phyloP scores from a whole-genome alignment of 2,113 vertebrate species.

The Callipepla squamata region DNA sequence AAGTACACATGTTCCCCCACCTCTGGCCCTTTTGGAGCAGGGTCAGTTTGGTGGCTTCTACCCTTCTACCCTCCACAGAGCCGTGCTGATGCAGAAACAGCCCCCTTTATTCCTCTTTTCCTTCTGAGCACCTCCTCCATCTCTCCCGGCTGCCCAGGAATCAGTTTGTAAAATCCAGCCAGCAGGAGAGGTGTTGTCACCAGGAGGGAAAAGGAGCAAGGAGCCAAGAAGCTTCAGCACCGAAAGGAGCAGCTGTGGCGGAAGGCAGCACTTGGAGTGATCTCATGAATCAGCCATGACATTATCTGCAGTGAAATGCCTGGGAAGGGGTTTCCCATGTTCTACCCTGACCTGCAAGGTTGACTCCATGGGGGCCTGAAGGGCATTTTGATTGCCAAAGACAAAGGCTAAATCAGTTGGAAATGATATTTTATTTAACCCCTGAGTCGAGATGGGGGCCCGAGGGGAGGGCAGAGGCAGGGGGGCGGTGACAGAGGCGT shows the following conservation, averaged over 20 bases:
- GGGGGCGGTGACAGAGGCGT: neutral
- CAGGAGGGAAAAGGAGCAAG: neutral
- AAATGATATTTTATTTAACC: conserved; percentile 77
- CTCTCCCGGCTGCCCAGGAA: neutral
- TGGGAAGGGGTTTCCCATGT: conserved; percentile 76
- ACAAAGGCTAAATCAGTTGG: conserved; percentile 74
- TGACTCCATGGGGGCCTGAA: conserved; percentile 60
- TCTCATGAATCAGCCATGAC: conserved; percentile 67
- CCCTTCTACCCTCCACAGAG: neutral
- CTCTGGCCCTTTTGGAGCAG: neutral
- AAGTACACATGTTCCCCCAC: neutral
- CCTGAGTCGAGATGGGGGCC: conserved; percentile 14
- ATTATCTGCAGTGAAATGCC: conserved; percentile 73
- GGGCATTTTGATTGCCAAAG: conserved; percentile 68
- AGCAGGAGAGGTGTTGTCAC: neutral
- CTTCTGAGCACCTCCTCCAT: neutral
- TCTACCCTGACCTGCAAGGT: conserved; percentile 68
- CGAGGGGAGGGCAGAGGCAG: neutral
- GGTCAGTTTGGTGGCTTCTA: neutral
- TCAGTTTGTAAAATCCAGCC: neutral
- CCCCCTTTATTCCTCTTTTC: neutral
- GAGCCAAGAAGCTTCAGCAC: conserved; percentile 12
- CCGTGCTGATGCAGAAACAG: neutral
- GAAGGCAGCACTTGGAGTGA: conserved; percentile 35
- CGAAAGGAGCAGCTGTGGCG: neutral